These are phyloP conservation scores for Hydrochoerus hydrochaeris DNA, from an alignment of 2,113 vertebrate species.

Conservation along the genomic window DNA sequence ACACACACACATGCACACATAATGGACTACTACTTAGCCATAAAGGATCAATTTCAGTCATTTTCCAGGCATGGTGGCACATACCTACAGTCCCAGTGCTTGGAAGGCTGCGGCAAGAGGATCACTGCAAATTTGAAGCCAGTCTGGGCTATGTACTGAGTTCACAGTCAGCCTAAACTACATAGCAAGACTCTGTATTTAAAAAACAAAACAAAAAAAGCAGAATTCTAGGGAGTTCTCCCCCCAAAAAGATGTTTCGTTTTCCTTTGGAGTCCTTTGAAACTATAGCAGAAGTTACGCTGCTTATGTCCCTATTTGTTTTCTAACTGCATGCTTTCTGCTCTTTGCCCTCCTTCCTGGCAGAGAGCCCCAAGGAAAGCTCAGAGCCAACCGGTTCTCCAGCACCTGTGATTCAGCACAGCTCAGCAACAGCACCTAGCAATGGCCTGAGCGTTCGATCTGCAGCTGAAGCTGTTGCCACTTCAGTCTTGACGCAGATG, in stretches of 20 bases:
- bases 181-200: background rate
- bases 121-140: background rate
- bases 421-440: slow-evolving; percentile 91
- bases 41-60: background rate
- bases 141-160: background rate
- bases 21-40: background rate
- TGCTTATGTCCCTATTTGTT: background rate
- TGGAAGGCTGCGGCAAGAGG: background rate
- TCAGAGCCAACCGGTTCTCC: slow-evolving; percentile 94
- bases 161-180: background rate
- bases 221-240: background rate
- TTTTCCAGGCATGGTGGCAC: background rate
- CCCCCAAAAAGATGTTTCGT: background rate
- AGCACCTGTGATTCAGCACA: slow-evolving; percentile 95
- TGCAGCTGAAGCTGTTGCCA: slow-evolving; percentile 96
- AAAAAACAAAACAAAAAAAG: background rate
- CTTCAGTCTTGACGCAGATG: slow-evolving; percentile 97
- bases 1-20: background rate
- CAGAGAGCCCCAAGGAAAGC: slow-evolving; percentile 94
- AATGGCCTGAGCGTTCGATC: slow-evolving; percentile 94
- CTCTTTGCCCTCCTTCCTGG: slow-evolving; percentile 36
- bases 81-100: background rate
- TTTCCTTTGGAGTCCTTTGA: background rate
- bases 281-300: background rate
- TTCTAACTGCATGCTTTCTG: slow-evolving; percentile 53